Conservation (phyloP, 2,113 vertebrate species). For the Gavia stellata region DNA sequence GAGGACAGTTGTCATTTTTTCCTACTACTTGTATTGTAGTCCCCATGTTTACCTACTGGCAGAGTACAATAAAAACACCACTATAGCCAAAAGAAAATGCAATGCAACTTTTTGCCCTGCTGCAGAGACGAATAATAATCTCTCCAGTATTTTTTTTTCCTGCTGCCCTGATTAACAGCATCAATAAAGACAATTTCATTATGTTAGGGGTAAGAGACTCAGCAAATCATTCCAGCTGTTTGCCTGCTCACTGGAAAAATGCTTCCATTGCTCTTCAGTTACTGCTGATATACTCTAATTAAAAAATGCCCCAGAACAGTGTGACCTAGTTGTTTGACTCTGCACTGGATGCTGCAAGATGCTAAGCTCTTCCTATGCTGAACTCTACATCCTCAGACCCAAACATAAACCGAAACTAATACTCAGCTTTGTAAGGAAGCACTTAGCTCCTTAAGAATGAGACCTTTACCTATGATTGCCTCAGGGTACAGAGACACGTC, state of each 20-base stretch:
- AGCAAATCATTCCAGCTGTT: not conserved
- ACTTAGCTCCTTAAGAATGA: not conserved
- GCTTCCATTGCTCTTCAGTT: not conserved
- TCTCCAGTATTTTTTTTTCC: not conserved
- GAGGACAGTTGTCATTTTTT: not conserved
- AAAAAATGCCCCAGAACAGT: not conserved
- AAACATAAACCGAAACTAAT: not conserved
- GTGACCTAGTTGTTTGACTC: not conserved
- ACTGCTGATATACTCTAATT: not conserved
- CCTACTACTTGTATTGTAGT: not conserved
- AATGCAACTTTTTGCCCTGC: not conserved
- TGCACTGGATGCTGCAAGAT: not conserved
- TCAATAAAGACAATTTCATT: slow-evolving; percentile 45
- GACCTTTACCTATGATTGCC: not conserved
- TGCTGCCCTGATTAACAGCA: slow-evolving; percentile 18
- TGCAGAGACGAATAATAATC: not conserved
- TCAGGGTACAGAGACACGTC: not conserved
- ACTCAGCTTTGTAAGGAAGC: not conserved
- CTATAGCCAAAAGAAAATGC: not conserved
- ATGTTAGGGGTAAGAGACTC: not conserved
- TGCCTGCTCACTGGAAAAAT: not conserved
- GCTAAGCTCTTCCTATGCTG: not conserved
- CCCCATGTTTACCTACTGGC: not conserved
- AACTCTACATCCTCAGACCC: not conserved
- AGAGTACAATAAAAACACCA: not conserved